Evolutionary conservation across 2,888 invertebrate genomes (phyloP).

Genomic region (Toxonevra muliebris): DNA sequence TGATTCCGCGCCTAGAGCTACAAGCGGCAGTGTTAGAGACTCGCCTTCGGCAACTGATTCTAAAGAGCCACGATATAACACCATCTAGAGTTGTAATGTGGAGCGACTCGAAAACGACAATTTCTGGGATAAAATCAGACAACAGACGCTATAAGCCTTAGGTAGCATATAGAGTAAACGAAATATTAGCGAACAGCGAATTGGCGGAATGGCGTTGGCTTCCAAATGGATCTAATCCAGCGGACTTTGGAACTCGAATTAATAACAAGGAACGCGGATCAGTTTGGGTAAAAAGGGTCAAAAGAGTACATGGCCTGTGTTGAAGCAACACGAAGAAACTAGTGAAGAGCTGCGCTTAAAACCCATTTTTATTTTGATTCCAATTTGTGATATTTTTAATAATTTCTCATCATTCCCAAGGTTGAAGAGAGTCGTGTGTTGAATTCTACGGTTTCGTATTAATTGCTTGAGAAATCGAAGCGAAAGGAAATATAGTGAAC

Average conservation of each 20-base stretch:
- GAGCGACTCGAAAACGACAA: constrained; percentile 34
- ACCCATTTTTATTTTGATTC: background rate
- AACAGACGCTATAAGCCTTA: constrained; percentile 40
- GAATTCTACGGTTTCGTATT: constrained; percentile 18
- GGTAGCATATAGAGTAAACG: constrained; percentile 38
- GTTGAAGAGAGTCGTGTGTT: constrained; percentile 17
- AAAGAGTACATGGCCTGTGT: constrained; percentile 25
- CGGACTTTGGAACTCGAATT: constrained; percentile 31
- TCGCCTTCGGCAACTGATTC: constrained; percentile 16
- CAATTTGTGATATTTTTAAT: background rate
- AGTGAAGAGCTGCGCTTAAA: constrained; percentile 21
- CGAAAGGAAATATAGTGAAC: background rate
- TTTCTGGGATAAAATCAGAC: constrained; percentile 33
- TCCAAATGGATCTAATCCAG: constrained; percentile 27
- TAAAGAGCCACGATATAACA: constrained; percentile 17
- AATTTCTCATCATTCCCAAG: constrained; percentile 23
- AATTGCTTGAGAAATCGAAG: background rate
- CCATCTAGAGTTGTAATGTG: constrained; percentile 18
- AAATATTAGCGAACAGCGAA: constrained; percentile 23
- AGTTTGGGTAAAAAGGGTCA: constrained; percentile 26
- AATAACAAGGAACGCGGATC: constrained; percentile 13
- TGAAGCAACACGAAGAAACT: constrained; percentile 1
- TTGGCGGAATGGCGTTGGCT: constrained; percentile 32
- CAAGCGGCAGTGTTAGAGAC: constrained; percentile 30
- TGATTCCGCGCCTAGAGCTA: constrained; percentile 31